Evolutionary conservation across 2,888 invertebrate genomes (phyloP).

Genomic region (Drosophila greeni): DNA sequence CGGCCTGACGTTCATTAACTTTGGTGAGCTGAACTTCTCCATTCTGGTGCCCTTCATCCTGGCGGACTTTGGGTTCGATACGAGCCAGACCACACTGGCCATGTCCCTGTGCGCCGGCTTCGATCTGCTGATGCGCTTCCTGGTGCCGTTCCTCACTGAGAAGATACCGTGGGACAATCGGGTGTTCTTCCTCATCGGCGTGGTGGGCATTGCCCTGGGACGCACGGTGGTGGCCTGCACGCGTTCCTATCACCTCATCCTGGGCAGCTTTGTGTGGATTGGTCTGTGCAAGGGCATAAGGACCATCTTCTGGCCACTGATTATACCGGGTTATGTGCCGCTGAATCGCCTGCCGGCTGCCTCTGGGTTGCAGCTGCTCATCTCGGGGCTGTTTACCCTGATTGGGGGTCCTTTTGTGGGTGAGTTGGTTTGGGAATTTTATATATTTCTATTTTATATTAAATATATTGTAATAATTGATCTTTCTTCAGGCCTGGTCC

Average conservation of each 20-base stretch:
- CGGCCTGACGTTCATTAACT: slow-evolving; percentile 85
- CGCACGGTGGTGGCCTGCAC: slow-evolving; percentile 82
- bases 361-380: slow-evolving; percentile 84
- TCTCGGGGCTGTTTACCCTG: slow-evolving; percentile 83
- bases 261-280: slow-evolving; percentile 83
- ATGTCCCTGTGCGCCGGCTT: slow-evolving; percentile 85
- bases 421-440: too few species aligned
- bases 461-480: too few species aligned
- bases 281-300: slow-evolving; percentile 86
- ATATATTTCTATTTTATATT: too few species aligned
- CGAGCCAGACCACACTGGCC: slow-evolving; percentile 82
- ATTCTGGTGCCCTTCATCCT: slow-evolving; percentile 86
- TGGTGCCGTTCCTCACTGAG: slow-evolving; percentile 84
- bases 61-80: slow-evolving; percentile 83
- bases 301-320: slow-evolving; percentile 86
- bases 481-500: slow-evolving; percentile 85
- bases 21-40: slow-evolving; percentile 86
- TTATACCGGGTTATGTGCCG: slow-evolving; percentile 86
- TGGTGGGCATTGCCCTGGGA: slow-evolving; percentile 83
- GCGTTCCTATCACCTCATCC: slow-evolving; percentile 80
- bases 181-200: slow-evolving; percentile 85
- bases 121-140: slow-evolving; percentile 84
- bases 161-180: slow-evolving; percentile 86
- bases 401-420: slow-evolving; percentile 84
- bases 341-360: slow-evolving; percentile 85